A percentile compares a stretch with the other conserved stretches of the same genome.
These are phyloP conservation scores for Prosopocoilus inquinatus DNA, from an alignment of 2,888 invertebrate genomes.

Conservation along the genomic window DNA sequence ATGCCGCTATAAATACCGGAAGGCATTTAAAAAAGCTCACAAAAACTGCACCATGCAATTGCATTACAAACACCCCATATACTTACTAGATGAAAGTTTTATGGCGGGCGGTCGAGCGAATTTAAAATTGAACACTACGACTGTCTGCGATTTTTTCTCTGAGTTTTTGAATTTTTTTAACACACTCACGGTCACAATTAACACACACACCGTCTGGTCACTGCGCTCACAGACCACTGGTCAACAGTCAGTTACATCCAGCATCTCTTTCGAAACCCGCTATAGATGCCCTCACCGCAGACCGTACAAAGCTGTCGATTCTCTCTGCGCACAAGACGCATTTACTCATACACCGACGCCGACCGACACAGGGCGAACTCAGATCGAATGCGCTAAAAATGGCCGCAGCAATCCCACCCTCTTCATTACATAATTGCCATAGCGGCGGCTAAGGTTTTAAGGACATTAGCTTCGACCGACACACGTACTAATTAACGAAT, in stretches of 20 bases:
- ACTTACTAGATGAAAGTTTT: conserved; percentile 5
- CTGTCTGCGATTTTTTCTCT: too few relatives aligned
- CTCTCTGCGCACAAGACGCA: conserved; percentile 19
- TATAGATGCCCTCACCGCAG: conserved; percentile 28
- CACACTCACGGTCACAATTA: conserved; percentile 23
- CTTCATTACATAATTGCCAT: conserved; percentile 29
- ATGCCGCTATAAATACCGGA: background rate
- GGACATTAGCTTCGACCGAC: conserved; percentile 13
- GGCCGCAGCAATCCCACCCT: conserved; percentile 39
- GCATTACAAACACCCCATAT: conserved; percentile 1
- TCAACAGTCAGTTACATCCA: conserved; percentile 28
- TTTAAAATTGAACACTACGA: background rate
- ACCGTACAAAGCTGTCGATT: conserved; percentile 28
- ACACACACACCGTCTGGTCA: conserved; percentile 17
- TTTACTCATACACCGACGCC: conserved; percentile 20
- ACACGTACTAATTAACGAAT: too few relatives aligned
- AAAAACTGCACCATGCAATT: conserved; percentile 2
- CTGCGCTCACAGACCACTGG: conserved; percentile 25
- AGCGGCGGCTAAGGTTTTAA: conserved; percentile 19
- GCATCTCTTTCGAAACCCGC: conserved; percentile 30
- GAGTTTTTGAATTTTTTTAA: conserved; percentile 2
- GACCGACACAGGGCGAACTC: conserved; percentile 19
- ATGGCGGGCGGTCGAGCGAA: background rate
- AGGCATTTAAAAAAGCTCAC: background rate
- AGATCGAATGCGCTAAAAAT: conserved; percentile 38